Evolutionary conservation across 1,140 invertebrate species (phyloP), one percentile per base, ranked within the genome.

Genomic region (Arion vulgaris): DNA sequence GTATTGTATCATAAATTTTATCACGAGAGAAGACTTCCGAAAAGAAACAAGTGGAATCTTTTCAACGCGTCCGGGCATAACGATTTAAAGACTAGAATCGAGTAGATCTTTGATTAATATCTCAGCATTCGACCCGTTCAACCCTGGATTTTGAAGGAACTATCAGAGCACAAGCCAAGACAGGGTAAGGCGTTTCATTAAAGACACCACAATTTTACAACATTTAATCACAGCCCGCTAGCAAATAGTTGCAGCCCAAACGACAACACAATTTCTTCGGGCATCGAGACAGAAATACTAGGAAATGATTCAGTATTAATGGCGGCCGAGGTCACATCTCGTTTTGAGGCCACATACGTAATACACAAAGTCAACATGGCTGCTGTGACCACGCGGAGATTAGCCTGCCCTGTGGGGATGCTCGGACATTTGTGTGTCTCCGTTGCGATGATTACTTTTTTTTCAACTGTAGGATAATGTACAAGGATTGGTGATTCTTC

Each of bases 271-370:
- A 78, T 78, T 78, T 78, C 76, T 38, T 36, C 36, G 1, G 1
- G 34, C 9, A 38, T n/a, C 17, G 34, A 23, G 76, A 78, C 76
- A 78, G 76, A 1, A 36, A 23, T 39, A 1, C 32, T 38, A 45
- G 76, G 45, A 78, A 78, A 78, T 66, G 76, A 78, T 78, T 78
- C 76, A 38, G 76, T 78, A 78, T 78, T 78, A 78, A 78, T 78
- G 76, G 57, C 76, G 13, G 1, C 39, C 51, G 57, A 36, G 76
- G 53, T 66, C 53, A 62, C n/a, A 34, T 36, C 57, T 66, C 53
- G 53, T 78, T 78, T 78, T 62, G 51, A 41, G 76, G 76, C 76
- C 76, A 78, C 76, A 78, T 78, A 78, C 76, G 76, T 78, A 78
- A 78, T 78, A 78, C 76, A 78, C 76, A 78, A 78, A 78, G 76